Percentiles rank a stretch among this genome's conserved stretches.
phyloP scores from a whole-genome alignment of 1,140 invertebrate species.

The Parasteatoda tepidariorum region DNA sequence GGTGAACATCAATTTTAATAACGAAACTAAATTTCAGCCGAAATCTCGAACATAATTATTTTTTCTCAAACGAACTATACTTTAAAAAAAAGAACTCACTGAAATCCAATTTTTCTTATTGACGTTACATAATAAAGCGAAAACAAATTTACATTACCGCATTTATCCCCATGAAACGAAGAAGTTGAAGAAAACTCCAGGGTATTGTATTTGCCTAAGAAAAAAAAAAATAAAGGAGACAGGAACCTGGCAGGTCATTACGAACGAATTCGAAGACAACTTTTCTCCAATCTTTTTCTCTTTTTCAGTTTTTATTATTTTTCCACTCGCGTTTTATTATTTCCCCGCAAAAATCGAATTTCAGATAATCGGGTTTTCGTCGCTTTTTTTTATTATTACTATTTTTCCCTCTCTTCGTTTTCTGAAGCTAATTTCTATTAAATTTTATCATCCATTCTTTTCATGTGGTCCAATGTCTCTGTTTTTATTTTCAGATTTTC shows the following conservation, averaged over 20 bases:
- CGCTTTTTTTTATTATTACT: too few species aligned
- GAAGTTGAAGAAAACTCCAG: not conserved
- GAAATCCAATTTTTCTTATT: constrained; percentile 45
- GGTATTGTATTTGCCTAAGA: not conserved
- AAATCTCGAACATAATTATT: too few species aligned
- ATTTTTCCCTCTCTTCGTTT: not conserved
- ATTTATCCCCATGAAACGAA: not conserved
- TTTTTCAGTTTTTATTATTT: not conserved
- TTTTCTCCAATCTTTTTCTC: not conserved
- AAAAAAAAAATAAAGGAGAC: not conserved
- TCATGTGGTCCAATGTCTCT: not conserved
- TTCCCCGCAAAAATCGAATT: not conserved
- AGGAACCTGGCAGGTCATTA: not conserved
- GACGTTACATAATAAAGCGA: constrained; percentile 26
- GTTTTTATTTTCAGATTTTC: not conserved
- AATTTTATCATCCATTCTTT: not conserved
- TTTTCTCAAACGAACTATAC: too few species aligned
- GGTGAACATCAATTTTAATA: too few species aligned
- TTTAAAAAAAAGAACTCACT: not conserved
- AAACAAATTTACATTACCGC: constrained; percentile 38
- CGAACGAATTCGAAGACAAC: not conserved
- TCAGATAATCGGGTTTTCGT: constrained; percentile 11
- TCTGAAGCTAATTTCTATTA: constrained; percentile 9
- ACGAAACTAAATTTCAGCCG: too few species aligned
- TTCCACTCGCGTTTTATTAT: too few species aligned